phyloP scores from a whole-genome alignment of 2,888 invertebrate genomes.

The Plagiodera versicolora region DNA sequence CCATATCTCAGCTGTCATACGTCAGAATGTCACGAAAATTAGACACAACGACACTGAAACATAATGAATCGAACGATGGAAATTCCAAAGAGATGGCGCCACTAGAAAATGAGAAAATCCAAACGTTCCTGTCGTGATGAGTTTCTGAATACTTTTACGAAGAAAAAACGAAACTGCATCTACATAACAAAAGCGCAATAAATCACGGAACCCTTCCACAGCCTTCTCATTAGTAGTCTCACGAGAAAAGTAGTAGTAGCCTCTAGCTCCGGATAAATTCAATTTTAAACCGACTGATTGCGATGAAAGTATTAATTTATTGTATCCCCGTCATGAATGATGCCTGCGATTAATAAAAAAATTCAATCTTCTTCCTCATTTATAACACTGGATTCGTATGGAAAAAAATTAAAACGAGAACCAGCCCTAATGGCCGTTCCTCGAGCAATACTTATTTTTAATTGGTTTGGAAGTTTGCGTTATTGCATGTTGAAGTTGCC shows the following conservation, averaged over 20 bases:
- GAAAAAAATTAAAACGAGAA: constrained; percentile 30
- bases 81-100: too few species aligned
- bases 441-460: constrained; percentile 8
- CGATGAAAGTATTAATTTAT: constrained; percentile 54
- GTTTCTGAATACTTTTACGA: neutral
- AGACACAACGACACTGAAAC: too few species aligned
- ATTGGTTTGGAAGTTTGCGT: neutral
- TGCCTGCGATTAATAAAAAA: constrained; percentile 47
- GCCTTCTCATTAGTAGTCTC: constrained; percentile 45
- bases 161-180: constrained; percentile 6
- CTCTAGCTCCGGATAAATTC: constrained; percentile 44
- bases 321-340: constrained; percentile 45
- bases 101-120: neutral
- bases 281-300: constrained; percentile 50
- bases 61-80: too few species aligned
- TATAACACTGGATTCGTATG: constrained; percentile 39
- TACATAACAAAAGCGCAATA: constrained; percentile 26
- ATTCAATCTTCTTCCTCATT: constrained; percentile 46
- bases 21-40: too few species aligned
- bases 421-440: constrained; percentile 18
- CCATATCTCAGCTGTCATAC: too few species aligned
- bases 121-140: neutral
- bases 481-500: neutral
- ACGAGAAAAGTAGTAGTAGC: constrained; percentile 31
- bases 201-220: constrained; percentile 33